Conservation (phyloP, 2,797 vertebrate species). For the Phylloscopus collybita region DNA sequence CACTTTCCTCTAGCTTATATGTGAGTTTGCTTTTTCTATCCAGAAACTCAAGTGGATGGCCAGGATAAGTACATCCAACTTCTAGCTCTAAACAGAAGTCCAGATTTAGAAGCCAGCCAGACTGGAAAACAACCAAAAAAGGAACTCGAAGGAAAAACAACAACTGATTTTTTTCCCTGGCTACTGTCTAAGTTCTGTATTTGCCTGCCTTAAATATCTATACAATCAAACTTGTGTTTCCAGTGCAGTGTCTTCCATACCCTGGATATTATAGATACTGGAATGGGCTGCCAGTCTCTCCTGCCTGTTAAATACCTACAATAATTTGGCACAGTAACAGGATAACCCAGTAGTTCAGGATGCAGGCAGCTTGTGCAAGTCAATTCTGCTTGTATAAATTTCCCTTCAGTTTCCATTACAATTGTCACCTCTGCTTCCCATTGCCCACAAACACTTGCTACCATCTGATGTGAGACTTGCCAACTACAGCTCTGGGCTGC, state of each 20-base stretch:
- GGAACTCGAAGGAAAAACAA: not conserved
- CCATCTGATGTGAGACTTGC: conserved; percentile 36
- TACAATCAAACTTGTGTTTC: not conserved
- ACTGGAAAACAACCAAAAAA: not conserved
- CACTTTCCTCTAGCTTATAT: not conserved
- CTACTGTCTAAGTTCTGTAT: not conserved
- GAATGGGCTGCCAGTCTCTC: not conserved
- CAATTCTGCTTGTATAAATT: not conserved
- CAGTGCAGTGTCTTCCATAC: not conserved
- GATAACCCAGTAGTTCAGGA: not conserved
- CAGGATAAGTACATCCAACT: not conserved
- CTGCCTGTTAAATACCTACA: not conserved
- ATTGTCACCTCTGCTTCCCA: not conserved
- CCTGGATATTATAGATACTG: not conserved
- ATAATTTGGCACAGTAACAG: not conserved
- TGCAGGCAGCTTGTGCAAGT: not conserved
- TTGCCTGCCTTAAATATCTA: not conserved
- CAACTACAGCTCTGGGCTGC: not conserved
- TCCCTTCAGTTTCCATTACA: not conserved
- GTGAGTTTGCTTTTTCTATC: not conserved
- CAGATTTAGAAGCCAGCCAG: not conserved
- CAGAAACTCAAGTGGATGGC: not conserved
- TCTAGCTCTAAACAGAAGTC: not conserved
- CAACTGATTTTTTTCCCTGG: not conserved
- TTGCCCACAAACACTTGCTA: not conserved